Conservation (phyloP, 2,888 invertebrate species). For the Watsonalla cultraria region DNA sequence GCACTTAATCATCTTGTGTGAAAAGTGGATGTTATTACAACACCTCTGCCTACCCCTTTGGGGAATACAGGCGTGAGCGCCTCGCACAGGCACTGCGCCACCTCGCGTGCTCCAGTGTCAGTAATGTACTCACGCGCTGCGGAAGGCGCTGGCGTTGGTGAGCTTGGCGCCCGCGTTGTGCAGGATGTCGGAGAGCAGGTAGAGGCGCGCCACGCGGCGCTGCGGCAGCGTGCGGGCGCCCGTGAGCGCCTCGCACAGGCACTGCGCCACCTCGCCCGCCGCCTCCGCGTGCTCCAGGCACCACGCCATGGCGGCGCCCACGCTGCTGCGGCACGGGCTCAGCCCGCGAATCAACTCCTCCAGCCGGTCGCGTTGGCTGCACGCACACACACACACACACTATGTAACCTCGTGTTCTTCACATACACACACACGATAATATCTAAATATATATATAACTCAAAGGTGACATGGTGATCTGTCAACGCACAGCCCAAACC, state of each 20-base stretch:
- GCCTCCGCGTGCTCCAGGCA: slow-evolving; percentile 99
- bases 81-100: slow-evolving; percentile 94
- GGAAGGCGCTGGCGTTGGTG: slow-evolving; percentile 95
- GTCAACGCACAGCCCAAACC: too few species aligned
- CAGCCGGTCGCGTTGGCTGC: slow-evolving; percentile 93
- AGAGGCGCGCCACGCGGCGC: slow-evolving; percentile 95
- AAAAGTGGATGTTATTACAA: too few species aligned
- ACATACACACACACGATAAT: not conserved
- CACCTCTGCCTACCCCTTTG: too few species aligned
- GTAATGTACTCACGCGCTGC: slow-evolving; percentile 83
- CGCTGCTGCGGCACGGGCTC: slow-evolving; percentile 87
- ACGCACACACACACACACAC: slow-evolving; percentile 8
- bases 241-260: slow-evolving; percentile 91
- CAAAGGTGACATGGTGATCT: too few species aligned
- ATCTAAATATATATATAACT: too few species aligned
- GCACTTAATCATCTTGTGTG: too few species aligned
- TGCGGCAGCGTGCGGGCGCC: slow-evolving; percentile 87
- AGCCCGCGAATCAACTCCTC: slow-evolving; percentile 94
- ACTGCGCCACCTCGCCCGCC: slow-evolving; percentile 95
- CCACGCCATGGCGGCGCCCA: slow-evolving; percentile 99
- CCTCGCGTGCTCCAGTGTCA: slow-evolving; percentile 74
- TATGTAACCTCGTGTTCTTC: not conserved
- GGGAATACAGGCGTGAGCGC: too few species aligned
- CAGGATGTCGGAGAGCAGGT: slow-evolving; percentile 96
- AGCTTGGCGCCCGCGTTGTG: slow-evolving; percentile 98